A percentile compares a stretch with the other conserved stretches of the same genome.
phyloP scores from a whole-genome alignment of 2,113 vertebrate species.

The Pteronura brasiliensis region DNA sequence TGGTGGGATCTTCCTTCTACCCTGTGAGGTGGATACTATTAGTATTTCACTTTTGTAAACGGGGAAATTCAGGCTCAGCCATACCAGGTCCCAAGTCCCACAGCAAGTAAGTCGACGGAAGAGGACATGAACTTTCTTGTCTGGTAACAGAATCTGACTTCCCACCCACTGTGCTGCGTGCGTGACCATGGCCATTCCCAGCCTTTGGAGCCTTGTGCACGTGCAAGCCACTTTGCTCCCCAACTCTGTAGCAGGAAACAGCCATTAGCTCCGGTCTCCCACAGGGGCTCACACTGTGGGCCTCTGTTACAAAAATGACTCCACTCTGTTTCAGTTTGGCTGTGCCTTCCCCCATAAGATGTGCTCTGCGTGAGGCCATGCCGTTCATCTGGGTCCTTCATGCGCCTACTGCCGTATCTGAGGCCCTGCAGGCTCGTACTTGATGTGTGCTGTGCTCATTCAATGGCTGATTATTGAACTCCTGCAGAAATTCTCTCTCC shows the following conservation, averaged over 20 bases:
- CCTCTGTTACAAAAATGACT: constrained; percentile 41
- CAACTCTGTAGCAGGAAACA: neutral
- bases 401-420: neutral
- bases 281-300: neutral
- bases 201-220: neutral
- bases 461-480: constrained; percentile 61
- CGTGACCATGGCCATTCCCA: fast-evolving
- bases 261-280: neutral
- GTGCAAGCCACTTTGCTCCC: neutral
- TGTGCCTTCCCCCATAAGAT: neutral
- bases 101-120: neutral
- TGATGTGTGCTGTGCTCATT: constrained; percentile 24
- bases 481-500: constrained; percentile 37
- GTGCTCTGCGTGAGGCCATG: constrained; percentile 24
- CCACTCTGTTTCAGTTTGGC: neutral
- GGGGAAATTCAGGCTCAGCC: neutral
- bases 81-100: neutral
- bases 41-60: neutral
- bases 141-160: neutral
- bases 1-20: neutral
- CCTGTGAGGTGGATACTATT: neutral
- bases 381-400: constrained; percentile 25
- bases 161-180: no score
- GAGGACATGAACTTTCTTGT: neutral
- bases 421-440: constrained; percentile 23